Evolutionary conservation across 2,888 invertebrate genomes (phyloP).

Genomic region (Pyrrhosoma nymphula): DNA sequence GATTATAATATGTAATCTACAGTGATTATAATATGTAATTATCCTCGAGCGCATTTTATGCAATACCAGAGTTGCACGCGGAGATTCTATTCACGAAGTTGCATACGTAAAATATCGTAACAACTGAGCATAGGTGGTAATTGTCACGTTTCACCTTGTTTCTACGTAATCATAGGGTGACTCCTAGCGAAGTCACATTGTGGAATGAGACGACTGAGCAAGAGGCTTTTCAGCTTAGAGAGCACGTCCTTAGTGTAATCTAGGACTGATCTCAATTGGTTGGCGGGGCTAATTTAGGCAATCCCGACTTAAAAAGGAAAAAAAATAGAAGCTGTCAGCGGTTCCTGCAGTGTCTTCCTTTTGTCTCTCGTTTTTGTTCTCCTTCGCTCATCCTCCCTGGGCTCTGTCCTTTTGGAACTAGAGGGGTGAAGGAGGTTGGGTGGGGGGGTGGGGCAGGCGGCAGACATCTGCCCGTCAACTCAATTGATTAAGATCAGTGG

Average conservation of each 20-base stretch:
- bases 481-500: constrained; percentile 60
- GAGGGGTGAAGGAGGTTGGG: too few species aligned
- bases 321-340: not conserved
- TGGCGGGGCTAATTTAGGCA: not conserved
- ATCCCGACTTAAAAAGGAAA: not conserved
- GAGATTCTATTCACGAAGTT: too few species aligned
- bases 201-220: too few species aligned
- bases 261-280: not conserved
- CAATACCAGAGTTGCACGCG: too few species aligned
- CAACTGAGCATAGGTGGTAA: too few species aligned
- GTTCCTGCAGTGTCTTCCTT: not conserved
- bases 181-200: too few species aligned
- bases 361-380: not conserved
- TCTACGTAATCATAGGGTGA: too few species aligned
- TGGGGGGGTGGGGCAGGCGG: not conserved
- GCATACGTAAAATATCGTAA: too few species aligned
- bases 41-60: too few species aligned
- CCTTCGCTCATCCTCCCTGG: not conserved
- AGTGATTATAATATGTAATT: too few species aligned
- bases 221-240: not conserved
- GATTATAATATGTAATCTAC: too few species aligned
- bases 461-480: constrained; percentile 44
- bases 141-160: too few species aligned
- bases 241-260: not conserved
- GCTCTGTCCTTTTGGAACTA: not conserved